phyloP scores from a whole-genome alignment of 2,113 vertebrate genomes.

The Toxotes chatareus region DNA sequence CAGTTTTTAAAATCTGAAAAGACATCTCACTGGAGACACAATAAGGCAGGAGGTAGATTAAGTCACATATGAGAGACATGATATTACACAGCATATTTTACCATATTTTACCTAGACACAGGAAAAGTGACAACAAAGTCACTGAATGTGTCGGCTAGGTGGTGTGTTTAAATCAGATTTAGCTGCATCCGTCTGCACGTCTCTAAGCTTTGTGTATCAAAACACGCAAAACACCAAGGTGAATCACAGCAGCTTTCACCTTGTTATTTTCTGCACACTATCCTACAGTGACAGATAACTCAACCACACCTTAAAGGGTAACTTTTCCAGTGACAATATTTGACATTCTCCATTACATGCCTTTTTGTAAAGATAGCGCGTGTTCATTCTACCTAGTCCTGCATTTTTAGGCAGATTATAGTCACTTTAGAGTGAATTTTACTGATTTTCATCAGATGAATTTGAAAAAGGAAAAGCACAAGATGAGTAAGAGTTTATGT shows the following conservation, averaged over 20 bases:
- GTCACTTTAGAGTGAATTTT: background rate
- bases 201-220: background rate
- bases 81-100: background rate
- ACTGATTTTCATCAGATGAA: slow-evolving; percentile 1
- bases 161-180: background rate
- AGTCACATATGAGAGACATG: background rate
- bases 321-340: slow-evolving; percentile 15
- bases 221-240: background rate
- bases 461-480: background rate
- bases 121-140: background rate
- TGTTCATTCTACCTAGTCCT: background rate
- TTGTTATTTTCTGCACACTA: slow-evolving; percentile 28
- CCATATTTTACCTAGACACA: background rate
- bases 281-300: slow-evolving; percentile 8
- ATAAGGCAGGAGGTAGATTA: background rate
- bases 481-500: background rate
- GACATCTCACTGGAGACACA: background rate
- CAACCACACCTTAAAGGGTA: slow-evolving; percentile 32
- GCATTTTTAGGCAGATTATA: background rate
- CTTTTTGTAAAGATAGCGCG: background rate
- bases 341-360: slow-evolving; percentile 26
- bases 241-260: background rate
- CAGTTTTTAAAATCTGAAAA: slow-evolving; percentile 9
- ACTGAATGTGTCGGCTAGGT: background rate
- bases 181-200: background rate